These are phyloP conservation scores for Caenorhabditis briggsae DNA, from an alignment of 1,140 invertebrate genomes.

Conservation along the genomic window DNA sequence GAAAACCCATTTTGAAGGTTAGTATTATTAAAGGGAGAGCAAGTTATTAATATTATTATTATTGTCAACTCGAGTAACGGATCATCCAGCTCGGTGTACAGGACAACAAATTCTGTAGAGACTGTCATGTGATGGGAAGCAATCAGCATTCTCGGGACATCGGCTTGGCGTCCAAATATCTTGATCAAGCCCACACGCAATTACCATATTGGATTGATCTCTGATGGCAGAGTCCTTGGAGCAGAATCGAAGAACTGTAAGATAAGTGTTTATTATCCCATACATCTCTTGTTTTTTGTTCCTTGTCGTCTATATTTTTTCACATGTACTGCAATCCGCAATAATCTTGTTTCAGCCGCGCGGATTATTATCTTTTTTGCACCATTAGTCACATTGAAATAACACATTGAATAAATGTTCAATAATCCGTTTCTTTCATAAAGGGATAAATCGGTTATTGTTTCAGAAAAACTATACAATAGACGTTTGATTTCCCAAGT, in stretches of 20 bases:
- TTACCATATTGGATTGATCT: constrained; percentile 71
- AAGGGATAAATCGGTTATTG: too few species aligned
- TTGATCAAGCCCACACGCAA: constrained; percentile 72
- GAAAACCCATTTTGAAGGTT: constrained; percentile 33
- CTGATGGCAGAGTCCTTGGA: constrained; percentile 80
- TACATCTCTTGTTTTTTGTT: background rate
- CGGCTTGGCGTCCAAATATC: constrained; percentile 74
- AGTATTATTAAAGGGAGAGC: constrained; percentile 5
- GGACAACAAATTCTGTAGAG: constrained; percentile 74
- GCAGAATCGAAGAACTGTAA: constrained; percentile 69
- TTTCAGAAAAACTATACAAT: background rate
- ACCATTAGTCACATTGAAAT: constrained; percentile 22
- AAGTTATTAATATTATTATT: constrained; percentile 6
- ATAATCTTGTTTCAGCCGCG: constrained; percentile 45
- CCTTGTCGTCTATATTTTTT: background rate
- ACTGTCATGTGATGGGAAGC: constrained; percentile 71
- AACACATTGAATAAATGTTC: background rate
- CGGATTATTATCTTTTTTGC: constrained; percentile 3
- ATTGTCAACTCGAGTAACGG: background rate
- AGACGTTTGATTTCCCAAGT: background rate
- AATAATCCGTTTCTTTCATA: background rate
- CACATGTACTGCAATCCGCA: background rate
- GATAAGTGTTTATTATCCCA: background rate
- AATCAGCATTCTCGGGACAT: constrained; percentile 71
- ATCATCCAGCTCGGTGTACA: constrained; percentile 58